phyloP scores from a whole-genome alignment of 2,888 invertebrate genomes.

The Rhingia campestris region DNA sequence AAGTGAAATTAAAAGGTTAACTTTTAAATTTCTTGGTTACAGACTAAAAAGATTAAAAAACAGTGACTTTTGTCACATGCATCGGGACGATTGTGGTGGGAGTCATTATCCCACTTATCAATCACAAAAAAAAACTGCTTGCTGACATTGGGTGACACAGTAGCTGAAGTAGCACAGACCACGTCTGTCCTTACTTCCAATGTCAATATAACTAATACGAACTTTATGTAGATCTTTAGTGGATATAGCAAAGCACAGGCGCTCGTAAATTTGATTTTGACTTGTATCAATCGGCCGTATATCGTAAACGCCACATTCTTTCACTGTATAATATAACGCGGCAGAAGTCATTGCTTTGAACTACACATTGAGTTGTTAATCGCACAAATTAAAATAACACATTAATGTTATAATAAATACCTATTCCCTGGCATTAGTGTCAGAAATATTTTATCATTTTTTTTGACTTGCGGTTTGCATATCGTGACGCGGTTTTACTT shows the following conservation, averaged over 20 bases:
- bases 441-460: conserved; percentile 4
- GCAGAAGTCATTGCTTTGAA: conserved; percentile 25
- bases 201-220: neutral
- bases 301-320: conserved; percentile 7
- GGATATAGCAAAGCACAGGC: conserved; percentile 63
- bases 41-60: too few species aligned
- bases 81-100: too few species aligned
- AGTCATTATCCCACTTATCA: too few species aligned
- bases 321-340: conserved; percentile 1
- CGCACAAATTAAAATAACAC: neutral
- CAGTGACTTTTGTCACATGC: too few species aligned
- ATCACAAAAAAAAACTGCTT: neutral
- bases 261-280: conserved; percentile 53
- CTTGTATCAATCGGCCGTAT: conserved; percentile 32
- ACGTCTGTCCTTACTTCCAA: too few species aligned
- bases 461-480: conserved; percentile 4
- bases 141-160: neutral
- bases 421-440: neutral
- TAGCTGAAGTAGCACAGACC: neutral
- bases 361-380: neutral
- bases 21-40: too few species aligned
- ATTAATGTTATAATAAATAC: neutral
- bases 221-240: conserved; percentile 55
- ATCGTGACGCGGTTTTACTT: neutral
- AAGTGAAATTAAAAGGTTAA: too few species aligned